A percentile compares a stretch with the other conserved stretches of the same genome.
These are phyloP conservation scores for Choristoneura fumiferana DNA, from an alignment of 1,140 invertebrate genomes.

Conservation along the genomic window DNA sequence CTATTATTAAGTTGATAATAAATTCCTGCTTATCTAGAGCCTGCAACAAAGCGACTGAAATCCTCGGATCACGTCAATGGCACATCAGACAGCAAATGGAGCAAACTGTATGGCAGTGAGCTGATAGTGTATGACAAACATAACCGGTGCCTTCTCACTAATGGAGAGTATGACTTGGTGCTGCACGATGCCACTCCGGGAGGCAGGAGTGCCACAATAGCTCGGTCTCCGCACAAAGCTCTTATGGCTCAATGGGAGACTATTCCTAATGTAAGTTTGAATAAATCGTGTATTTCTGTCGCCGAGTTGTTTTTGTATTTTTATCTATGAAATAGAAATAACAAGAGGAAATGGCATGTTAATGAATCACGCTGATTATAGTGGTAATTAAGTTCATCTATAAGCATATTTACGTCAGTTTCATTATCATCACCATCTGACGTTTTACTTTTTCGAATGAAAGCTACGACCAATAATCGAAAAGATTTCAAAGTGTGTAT, in stretches of 20 bases:
- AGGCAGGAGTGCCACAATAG: constrained; percentile 59
- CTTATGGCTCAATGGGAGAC: constrained; percentile 86
- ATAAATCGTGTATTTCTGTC: too few species aligned
- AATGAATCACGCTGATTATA: too few species aligned
- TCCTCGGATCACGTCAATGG: constrained; percentile 56
- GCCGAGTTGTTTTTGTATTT: too few species aligned
- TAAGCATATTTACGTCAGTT: too few species aligned
- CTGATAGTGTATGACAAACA: constrained; percentile 95
- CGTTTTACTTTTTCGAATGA: too few species aligned
- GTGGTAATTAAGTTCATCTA: too few species aligned
- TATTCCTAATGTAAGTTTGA: constrained; percentile 84
- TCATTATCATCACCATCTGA: too few species aligned
- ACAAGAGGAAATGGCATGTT: too few species aligned
- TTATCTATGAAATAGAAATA: too few species aligned
- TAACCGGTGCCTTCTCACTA: constrained; percentile 89
- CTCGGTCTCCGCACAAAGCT: constrained; percentile 72
- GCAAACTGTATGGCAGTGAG: constrained; percentile 89
- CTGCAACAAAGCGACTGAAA: constrained; percentile 65
- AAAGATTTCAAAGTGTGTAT: too few species aligned
- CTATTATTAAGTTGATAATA: too few species aligned
- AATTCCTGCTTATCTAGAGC: constrained; percentile 41
- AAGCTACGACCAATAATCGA: too few species aligned
- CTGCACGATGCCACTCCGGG: constrained; percentile 85
- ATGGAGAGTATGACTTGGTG: constrained; percentile 94
- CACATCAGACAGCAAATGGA: constrained; percentile 71